phyloP scores from a whole-genome alignment of 2,888 invertebrate species.

The Lasioglossum villosulum region DNA sequence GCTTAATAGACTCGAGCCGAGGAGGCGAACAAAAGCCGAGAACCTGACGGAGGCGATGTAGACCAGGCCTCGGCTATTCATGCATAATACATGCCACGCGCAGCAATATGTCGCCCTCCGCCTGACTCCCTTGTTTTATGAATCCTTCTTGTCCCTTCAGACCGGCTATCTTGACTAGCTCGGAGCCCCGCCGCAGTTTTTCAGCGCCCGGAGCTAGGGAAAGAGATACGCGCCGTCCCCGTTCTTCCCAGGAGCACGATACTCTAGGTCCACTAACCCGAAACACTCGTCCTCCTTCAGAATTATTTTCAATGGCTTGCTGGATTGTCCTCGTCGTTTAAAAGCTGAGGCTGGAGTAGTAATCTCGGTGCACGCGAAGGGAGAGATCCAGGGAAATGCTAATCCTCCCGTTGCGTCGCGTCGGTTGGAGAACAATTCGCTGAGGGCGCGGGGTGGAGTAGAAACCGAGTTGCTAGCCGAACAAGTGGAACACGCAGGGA shows the following conservation, averaged over 20 bases:
- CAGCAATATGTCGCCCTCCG: conserved; percentile 81
- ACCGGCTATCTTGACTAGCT: conserved; percentile 53
- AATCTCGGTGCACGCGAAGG: conserved; percentile 1
- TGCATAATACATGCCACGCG: conserved; percentile 82
- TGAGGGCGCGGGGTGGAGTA: neutral
- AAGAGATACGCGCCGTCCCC: conserved; percentile 44
- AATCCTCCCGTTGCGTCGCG: neutral
- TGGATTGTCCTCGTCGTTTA: conserved; percentile 7
- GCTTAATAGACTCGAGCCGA: conserved; percentile 75
- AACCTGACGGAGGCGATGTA: conserved; percentile 50
- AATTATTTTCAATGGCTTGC: conserved; percentile 39
- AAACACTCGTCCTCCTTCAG: conserved; percentile 32
- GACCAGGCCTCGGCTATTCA: conserved; percentile 73
- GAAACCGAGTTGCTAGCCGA: neutral
- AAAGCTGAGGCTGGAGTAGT: neutral
- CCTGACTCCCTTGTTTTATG: conserved; percentile 78
- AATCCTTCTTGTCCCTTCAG: conserved; percentile 75
- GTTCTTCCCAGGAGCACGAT: conserved; percentile 34
- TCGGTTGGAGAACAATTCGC: neutral
- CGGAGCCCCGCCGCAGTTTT: conserved; percentile 56
- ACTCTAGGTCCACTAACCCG: conserved; percentile 51
- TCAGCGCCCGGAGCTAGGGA: conserved; percentile 31
- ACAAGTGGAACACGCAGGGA: neutral
- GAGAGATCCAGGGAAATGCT: neutral
- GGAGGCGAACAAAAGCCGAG: conserved; percentile 26